Evolutionary conservation across 2,113 vertebrate species (phyloP).

Genomic region (Stictonetta naevosa): DNA sequence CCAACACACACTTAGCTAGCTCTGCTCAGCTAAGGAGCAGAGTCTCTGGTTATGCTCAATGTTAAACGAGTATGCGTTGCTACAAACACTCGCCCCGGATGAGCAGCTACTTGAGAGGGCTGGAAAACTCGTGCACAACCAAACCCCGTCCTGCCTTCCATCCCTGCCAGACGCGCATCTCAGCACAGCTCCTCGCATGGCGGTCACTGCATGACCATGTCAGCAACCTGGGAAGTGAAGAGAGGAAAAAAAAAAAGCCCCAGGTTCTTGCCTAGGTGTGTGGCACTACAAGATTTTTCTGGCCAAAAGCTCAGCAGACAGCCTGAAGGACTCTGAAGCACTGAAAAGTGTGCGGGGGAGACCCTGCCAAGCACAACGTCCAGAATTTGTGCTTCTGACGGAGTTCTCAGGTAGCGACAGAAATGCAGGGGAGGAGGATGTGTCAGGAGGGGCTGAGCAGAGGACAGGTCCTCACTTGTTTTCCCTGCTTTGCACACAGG

Average conservation of each 20-base stretch:
- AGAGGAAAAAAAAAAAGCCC: background rate
- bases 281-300: background rate
- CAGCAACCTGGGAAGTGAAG: background rate
- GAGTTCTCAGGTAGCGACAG: background rate
- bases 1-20: background rate
- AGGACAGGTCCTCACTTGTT: background rate
- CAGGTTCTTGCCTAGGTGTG: background rate
- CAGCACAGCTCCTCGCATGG: background rate
- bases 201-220: rapidly evolving
- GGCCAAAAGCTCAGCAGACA: background rate
- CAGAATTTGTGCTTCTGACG: background rate
- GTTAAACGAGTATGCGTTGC: background rate
- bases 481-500: background rate
- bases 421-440: background rate
- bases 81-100: background rate
- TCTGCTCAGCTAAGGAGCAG: background rate
- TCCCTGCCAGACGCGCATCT: background rate
- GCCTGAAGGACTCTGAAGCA: rapidly evolving
- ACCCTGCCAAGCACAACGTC: rapidly evolving
- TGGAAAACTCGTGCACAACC: rapidly evolving
- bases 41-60: background rate
- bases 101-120: background rate
- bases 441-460: background rate
- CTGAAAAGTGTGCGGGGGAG: background rate
- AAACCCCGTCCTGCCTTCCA: background rate